These are phyloP conservation scores for Trichechus manatus DNA, from an alignment of 2,113 vertebrate species.

Conservation along the genomic window DNA sequence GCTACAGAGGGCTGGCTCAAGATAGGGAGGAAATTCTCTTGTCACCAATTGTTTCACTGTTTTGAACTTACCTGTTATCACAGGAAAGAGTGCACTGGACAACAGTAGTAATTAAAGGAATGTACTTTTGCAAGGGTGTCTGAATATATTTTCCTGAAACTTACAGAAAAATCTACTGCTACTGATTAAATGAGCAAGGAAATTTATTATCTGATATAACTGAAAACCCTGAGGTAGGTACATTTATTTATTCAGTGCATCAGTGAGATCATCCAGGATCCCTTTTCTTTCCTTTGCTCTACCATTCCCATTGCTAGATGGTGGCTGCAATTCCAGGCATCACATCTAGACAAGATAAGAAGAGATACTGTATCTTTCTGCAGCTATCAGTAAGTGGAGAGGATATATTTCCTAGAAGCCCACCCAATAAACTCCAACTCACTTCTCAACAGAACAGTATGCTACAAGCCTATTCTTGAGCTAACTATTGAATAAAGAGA, in stretches of 20 bases:
- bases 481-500: background rate
- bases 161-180: background rate
- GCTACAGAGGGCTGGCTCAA: background rate
- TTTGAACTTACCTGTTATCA: background rate
- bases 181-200: background rate
- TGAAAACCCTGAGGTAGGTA: background rate
- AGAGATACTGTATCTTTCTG: background rate
- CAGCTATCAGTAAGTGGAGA: background rate
- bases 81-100: background rate
- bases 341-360: background rate
- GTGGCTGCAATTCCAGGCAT: background rate
- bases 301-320: background rate
- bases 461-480: background rate
- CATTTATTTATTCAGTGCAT: background rate
- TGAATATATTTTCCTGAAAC: background rate
- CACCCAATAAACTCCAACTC: background rate
- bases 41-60: background rate
- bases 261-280: background rate
- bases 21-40: background rate
- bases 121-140: background rate
- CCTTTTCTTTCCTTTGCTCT: background rate
- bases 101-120: background rate
- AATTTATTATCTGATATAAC: background rate
- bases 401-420: background rate
- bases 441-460: background rate